These are phyloP conservation scores for Macrosoma leucophasiata DNA, from an alignment of 2,888 invertebrate genomes.

Conservation along the genomic window DNA sequence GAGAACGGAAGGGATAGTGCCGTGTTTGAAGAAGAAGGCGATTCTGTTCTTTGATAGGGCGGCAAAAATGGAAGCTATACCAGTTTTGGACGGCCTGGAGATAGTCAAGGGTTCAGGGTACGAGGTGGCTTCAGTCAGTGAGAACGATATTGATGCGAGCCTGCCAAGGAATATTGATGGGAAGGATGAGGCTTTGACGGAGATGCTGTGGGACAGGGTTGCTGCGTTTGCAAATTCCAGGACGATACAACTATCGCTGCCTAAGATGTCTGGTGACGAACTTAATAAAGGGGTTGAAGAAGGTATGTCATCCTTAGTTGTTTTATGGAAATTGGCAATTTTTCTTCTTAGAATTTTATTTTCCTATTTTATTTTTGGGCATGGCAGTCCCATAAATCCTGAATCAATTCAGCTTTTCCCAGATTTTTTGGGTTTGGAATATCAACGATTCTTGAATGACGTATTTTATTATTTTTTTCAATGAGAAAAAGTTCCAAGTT, in stretches of 20 bases:
- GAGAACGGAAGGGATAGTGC: slow-evolving; percentile 80
- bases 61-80: slow-evolving; percentile 80
- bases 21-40: slow-evolving; percentile 88
- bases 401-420: too few species aligned
- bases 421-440: too few species aligned
- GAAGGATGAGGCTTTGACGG: slow-evolving; percentile 80
- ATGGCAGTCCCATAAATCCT: too few species aligned
- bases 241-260: slow-evolving; percentile 84
- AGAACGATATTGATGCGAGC: slow-evolving; percentile 81
- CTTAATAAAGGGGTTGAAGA: slow-evolving; percentile 83
- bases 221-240: slow-evolving; percentile 84
- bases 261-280: slow-evolving; percentile 81
- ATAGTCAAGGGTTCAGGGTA: slow-evolving; percentile 75
- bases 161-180: slow-evolving; percentile 80
- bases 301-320: slow-evolving; percentile 78
- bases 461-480: too few species aligned
- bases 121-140: slow-evolving; percentile 67
- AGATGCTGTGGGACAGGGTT: slow-evolving; percentile 82
- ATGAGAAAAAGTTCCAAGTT: too few species aligned
- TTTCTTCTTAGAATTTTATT: too few species aligned
- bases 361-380: too few species aligned
- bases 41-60: slow-evolving; percentile 86
- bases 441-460: too few species aligned
- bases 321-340: too few species aligned
- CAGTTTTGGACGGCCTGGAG: slow-evolving; percentile 78